A percentile compares a stretch with the other conserved stretches of the same genome.
Conservation (phyloP, 2,113 vertebrate species). For the Festucalex cinctus region DNA sequence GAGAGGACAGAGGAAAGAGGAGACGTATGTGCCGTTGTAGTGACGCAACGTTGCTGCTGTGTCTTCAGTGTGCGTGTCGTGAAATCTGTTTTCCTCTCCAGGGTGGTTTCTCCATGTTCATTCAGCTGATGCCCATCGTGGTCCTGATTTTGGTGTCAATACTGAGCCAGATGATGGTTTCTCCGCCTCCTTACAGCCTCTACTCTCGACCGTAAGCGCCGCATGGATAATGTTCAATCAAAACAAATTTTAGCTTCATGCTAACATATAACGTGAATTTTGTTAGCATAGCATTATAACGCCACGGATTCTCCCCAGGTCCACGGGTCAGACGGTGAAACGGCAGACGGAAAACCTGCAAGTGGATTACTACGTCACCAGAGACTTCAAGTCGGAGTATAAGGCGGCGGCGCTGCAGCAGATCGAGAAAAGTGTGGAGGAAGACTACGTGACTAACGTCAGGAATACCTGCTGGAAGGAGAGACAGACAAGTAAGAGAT, state of each 20-base stretch:
- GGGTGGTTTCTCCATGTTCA: conserved; percentile 97
- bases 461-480: conserved; percentile 98
- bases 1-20: conserved; percentile 90
- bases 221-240: no score
- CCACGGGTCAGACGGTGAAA: conserved; percentile 87
- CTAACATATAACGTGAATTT: no score
- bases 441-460: conserved; percentile 92
- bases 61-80: neutral
- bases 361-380: conserved; percentile 88
- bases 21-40: conserved; percentile 76
- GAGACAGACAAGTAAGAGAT: conserved; percentile 89
- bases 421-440: conserved; percentile 94
- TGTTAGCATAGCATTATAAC: no score
- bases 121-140: conserved; percentile 95
- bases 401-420: conserved; percentile 87
- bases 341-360: conserved; percentile 89
- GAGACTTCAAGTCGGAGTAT: conserved; percentile 93
- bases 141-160: conserved; percentile 93
- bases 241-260: neutral
- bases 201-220: conserved; percentile 86
- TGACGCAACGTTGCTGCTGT: neutral
- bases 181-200: conserved; percentile 91
- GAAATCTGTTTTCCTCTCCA: conserved; percentile 54
- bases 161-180: conserved; percentile 95
- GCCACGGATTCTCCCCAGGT: conserved; percentile 65